These are phyloP conservation scores for Ochropleura plecta DNA, from an alignment of 2,888 invertebrate species.

Conservation along the genomic window DNA sequence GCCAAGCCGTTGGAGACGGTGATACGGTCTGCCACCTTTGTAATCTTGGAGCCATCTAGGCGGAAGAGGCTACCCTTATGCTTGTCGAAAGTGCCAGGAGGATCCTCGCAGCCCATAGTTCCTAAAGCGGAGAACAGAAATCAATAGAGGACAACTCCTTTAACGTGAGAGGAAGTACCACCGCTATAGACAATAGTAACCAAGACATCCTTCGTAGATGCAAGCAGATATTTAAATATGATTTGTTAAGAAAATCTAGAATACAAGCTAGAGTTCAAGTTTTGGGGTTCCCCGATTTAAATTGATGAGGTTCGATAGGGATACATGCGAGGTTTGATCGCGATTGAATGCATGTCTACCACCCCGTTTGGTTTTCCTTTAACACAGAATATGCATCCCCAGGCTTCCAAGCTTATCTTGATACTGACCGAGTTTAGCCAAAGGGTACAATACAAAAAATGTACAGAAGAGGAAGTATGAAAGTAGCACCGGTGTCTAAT, in stretches of 20 bases:
- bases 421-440: not conserved
- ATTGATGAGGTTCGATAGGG: not conserved
- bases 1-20: constrained; percentile 95
- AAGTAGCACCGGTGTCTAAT: not conserved
- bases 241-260: not conserved
- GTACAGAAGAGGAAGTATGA: not conserved
- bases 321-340: not conserved
- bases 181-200: not conserved
- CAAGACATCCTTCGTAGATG: no score
- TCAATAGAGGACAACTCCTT: not conserved
- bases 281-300: not conserved
- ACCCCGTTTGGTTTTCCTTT: not conserved
- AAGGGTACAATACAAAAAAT: not conserved
- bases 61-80: constrained; percentile 87
- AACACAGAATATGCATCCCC: not conserved
- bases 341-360: not conserved
- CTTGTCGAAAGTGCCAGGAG: constrained; percentile 79
- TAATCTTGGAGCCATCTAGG: constrained; percentile 74
- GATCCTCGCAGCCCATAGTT: constrained; percentile 89
- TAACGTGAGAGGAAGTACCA: not conserved
- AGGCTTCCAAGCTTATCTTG: not conserved
- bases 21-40: constrained; percentile 77
- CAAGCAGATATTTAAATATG: not conserved
- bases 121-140: constrained; percentile 76
- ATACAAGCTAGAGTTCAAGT: not conserved